These are phyloP conservation scores for Drosophila ercepeae DNA, from an alignment of 1,140 invertebrate genomes.

Conservation along the genomic window DNA sequence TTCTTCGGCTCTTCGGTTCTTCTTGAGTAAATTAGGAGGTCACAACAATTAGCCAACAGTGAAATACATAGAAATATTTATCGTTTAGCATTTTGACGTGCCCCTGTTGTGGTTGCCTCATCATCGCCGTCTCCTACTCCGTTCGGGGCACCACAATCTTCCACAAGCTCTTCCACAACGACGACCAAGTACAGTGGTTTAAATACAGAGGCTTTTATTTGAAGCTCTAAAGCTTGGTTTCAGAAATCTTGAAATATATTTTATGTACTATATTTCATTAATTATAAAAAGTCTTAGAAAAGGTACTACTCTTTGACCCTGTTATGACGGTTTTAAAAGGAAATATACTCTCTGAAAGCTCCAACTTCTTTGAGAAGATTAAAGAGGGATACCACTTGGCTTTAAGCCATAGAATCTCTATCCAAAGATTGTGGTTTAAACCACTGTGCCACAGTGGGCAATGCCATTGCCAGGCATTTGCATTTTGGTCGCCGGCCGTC, in stretches of 20 bases:
- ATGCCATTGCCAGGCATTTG: constrained; percentile 65
- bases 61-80: constrained; percentile 68
- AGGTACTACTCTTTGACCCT: too few species aligned
- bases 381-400: too few species aligned
- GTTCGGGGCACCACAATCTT: constrained; percentile 9
- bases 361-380: too few species aligned
- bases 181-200: constrained; percentile 18
- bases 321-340: too few species aligned
- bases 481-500: constrained; percentile 62
- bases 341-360: too few species aligned
- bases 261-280: too few species aligned
- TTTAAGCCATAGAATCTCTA: too few species aligned
- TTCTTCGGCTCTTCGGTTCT: constrained; percentile 36
- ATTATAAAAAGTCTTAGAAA: too few species aligned
- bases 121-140: constrained; percentile 8
- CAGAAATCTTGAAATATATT: not conserved
- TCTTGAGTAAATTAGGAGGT: constrained; percentile 84
- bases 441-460: constrained; percentile 40
- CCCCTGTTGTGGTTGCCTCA: constrained; percentile 33
- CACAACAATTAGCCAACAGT: constrained; percentile 84
- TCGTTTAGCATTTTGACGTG: constrained; percentile 79
- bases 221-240: too few species aligned
- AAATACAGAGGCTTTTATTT: not conserved
- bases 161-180: constrained; percentile 2
- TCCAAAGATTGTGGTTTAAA: not conserved